Conservation (phyloP, 2,113 vertebrate genomes). For the Paradoxurus hermaphroditus region DNA sequence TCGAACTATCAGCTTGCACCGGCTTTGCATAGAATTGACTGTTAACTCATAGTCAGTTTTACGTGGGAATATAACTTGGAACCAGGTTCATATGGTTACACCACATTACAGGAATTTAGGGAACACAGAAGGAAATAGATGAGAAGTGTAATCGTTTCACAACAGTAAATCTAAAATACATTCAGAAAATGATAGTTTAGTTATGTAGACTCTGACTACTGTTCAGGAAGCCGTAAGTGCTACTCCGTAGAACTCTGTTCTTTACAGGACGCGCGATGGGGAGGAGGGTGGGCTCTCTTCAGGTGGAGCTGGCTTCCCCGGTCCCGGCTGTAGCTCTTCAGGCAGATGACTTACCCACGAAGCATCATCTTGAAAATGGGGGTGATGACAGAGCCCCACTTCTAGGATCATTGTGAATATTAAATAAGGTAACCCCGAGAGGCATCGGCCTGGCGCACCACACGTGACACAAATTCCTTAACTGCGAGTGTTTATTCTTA, state of each 20-base stretch:
- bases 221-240: neutral
- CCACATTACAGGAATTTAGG: neutral
- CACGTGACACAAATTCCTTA: neutral
- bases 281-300: neutral
- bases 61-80: neutral
- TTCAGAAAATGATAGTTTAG: neutral
- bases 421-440: neutral
- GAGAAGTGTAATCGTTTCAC: neutral
- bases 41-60: neutral
- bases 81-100: neutral
- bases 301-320: neutral
- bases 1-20: neutral
- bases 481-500: neutral
- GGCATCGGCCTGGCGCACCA: neutral
- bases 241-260: neutral
- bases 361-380: neutral
- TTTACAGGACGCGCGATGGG: rapidly evolving
- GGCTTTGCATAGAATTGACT: neutral
- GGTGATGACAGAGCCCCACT: neutral
- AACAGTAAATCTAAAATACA: neutral
- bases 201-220: neutral
- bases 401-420: neutral
- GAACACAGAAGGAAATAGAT: neutral
- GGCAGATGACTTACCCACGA: neutral
- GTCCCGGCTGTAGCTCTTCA: neutral